These are phyloP conservation scores for Stenodema calcarata DNA, from an alignment of 2,888 invertebrate genomes.

Conservation along the genomic window DNA sequence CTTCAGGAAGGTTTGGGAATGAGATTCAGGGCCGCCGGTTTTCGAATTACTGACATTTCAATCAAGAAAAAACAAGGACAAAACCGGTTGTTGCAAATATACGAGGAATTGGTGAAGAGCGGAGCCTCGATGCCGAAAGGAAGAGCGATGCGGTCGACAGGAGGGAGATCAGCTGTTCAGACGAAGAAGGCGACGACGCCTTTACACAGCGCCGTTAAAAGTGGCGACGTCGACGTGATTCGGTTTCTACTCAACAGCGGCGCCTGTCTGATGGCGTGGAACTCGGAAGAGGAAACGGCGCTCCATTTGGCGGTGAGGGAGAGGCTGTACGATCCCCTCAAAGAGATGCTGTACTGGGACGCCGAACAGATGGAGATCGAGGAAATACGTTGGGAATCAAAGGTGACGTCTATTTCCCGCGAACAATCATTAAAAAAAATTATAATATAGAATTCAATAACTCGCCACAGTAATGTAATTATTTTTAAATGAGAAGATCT, in stretches of 20 bases:
- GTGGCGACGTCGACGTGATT: slow-evolving; percentile 63
- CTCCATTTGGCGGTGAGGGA: slow-evolving; percentile 65
- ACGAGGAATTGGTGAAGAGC: slow-evolving; percentile 12
- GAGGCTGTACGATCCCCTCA: slow-evolving; percentile 60
- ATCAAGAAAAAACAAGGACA: not conserved
- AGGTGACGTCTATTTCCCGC: not conserved
- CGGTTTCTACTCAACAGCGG: slow-evolving; percentile 52
- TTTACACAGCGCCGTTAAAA: slow-evolving; percentile 65
- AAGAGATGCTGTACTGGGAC: slow-evolving; percentile 59
- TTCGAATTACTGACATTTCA: not conserved
- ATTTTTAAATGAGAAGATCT: too few relatives aligned
- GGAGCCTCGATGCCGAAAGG: slow-evolving; percentile 54
- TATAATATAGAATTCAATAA: too few relatives aligned
- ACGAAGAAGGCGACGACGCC: slow-evolving; percentile 61
- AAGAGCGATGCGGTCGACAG: not conserved
- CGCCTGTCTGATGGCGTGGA: slow-evolving; percentile 58
- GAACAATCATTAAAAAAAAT: too few relatives aligned
- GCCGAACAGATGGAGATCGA: not conserved
- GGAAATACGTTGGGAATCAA: slow-evolving; percentile 18
- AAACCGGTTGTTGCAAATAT: not conserved
- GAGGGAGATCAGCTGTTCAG: slow-evolving; percentile 9
- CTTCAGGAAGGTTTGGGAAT: not conserved
- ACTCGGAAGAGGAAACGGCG: slow-evolving; percentile 64
- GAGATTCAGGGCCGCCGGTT: not conserved
- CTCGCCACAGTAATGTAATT: too few relatives aligned